A percentile compares a stretch with the other conserved stretches of the same genome.
phyloP scores from a whole-genome alignment of 2,888 invertebrate genomes.

The Lydus trimaculatus region DNA sequence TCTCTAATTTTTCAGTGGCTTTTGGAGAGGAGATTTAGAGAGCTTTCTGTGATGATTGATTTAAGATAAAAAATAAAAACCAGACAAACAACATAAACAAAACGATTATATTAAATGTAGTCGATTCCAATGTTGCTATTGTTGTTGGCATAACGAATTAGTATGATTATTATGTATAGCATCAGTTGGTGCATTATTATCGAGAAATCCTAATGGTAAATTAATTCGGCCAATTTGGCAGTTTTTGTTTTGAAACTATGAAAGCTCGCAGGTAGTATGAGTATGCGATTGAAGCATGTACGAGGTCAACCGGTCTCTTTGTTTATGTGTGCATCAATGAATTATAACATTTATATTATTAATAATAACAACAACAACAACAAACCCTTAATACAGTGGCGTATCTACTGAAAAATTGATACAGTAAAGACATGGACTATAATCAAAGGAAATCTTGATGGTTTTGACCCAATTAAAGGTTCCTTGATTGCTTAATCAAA shows the following conservation, averaged over 20 bases:
- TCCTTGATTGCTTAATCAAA: constrained; percentile 39
- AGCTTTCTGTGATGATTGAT: not conserved
- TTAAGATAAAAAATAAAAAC: not conserved
- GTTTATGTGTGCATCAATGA: constrained; percentile 46
- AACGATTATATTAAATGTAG: constrained; percentile 1
- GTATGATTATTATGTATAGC: constrained; percentile 29
- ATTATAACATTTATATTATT: constrained; percentile 45
- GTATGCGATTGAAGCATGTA: constrained; percentile 29
- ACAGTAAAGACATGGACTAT: constrained; percentile 19
- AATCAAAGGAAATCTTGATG: constrained; percentile 34
- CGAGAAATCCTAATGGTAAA: constrained; percentile 37
- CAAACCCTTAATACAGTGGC: constrained; percentile 16
- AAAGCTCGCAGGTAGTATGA: constrained; percentile 9
- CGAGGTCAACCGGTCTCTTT: constrained; percentile 45
- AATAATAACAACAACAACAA: no score
- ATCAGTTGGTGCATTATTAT: constrained; percentile 33
- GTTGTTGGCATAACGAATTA: constrained; percentile 19
- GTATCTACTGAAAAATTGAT: not conserved
- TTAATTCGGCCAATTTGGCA: constrained; percentile 34
- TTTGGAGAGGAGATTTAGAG: not conserved
- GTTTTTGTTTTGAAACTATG: constrained; percentile 33
- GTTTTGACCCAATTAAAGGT: constrained; percentile 42
- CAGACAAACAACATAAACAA: constrained; percentile 1
- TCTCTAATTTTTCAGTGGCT: not conserved
- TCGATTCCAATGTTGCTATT: not conserved